Evolutionary conservation across 2,888 invertebrate genomes (phyloP), one percentile per base, ranked within the genome.

Genomic region (Aelia acuminata): DNA sequence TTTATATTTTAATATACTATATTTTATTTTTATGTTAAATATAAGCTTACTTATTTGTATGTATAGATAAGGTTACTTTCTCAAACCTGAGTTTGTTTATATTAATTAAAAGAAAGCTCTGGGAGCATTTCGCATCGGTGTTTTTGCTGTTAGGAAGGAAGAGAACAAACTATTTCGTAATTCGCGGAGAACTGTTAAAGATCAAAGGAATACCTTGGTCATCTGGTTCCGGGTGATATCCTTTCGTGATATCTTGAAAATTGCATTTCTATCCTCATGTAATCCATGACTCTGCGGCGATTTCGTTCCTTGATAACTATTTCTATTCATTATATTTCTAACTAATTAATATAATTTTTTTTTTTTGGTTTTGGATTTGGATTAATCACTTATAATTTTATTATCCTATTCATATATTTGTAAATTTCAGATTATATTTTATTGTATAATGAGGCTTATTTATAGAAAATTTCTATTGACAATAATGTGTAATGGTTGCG

Each of bases 191-290:
- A 26, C 63, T 35, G 63, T 35, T 70, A 70, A 70, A 70, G 63
- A 70, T 70, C 31, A 35, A 70, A 31, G 63, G 63, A 18, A 70
- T 70, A 70, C 63, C 35, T 70, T 35, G 35, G 63, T 70, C 63
- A 70, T 35, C 63, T 70, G 63, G 63, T 70, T 70, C 63, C 35
- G 63, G 63, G 63, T 63, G 26, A 20, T 70, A 35, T 70, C 63
- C 63, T 70, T 70, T 70, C 63, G 63, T 70, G 63, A 70, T 57
- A 57, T 70, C 63, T 70, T 7, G 31, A 70, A 70, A 70, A 70
- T 70, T 70, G 35, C 63, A 13, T 35, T 70, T 8, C 35, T 20
- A 0, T 70, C 18, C 35, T 35, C 0, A 35, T 35, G 20, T 70
- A 57, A 57, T 26, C 26, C n/a, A 10, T 13, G 18, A 26, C 13